These are phyloP conservation scores for Thymelicus lineola DNA, from an alignment of 2,888 invertebrate genomes.

Conservation along the genomic window DNA sequence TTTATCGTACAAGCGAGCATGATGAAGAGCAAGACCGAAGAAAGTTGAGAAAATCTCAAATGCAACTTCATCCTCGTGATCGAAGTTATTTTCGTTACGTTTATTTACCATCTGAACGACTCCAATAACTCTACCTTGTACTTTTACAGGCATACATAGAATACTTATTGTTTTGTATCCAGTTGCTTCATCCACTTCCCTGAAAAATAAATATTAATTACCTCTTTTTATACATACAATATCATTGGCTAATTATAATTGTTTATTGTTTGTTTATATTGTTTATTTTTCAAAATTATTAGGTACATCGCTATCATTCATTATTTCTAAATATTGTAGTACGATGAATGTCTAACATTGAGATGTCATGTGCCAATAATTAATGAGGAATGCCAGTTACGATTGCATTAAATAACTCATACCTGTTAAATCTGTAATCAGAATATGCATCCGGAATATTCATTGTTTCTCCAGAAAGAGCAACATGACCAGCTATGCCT, in stretches of 20 bases:
- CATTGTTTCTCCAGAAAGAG: slow-evolving; percentile 90
- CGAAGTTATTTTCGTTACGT: slow-evolving; percentile 81
- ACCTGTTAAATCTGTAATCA: slow-evolving; percentile 90
- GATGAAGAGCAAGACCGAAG: slow-evolving; percentile 93
- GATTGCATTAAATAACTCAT: background rate
- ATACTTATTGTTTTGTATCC: slow-evolving; percentile 90
- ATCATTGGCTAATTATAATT: no score
- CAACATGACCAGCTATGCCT: slow-evolving; percentile 94
- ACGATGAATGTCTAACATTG: no score
- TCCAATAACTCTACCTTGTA: slow-evolving; percentile 90
- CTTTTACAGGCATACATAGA: slow-evolving; percentile 95
- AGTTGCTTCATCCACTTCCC: slow-evolving; percentile 88
- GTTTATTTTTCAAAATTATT: no score
- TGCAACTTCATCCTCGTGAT: slow-evolving; percentile 90
- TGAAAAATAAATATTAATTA: slow-evolving; percentile 42
- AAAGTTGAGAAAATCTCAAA: slow-evolving; percentile 94
- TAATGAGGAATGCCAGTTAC: no score
- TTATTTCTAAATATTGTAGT: no score
- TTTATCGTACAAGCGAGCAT: slow-evolving; percentile 93
- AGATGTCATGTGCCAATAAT: no score
- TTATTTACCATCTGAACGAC: slow-evolving; percentile 95
- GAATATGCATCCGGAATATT: slow-evolving; percentile 94
- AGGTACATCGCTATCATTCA: no score
- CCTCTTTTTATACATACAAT: no score
- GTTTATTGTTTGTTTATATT: no score